Percentiles rank a stretch among this genome's conserved stretches.
Evolutionary conservation across 2,113 vertebrate species (phyloP).

Genomic region (Taurulus bubalis): DNA sequence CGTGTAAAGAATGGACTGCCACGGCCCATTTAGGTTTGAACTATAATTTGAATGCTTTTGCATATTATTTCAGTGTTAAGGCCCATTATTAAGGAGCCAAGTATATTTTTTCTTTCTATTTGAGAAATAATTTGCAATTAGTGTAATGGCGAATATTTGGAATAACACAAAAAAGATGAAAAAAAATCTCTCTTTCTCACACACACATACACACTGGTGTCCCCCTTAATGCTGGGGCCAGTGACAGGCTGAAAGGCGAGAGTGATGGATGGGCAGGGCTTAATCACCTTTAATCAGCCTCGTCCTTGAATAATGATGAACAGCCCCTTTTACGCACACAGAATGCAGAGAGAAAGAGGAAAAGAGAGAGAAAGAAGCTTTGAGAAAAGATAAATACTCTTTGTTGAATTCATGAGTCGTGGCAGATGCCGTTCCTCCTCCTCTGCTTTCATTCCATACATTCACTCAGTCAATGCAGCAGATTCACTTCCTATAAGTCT

Average conservation of each 20-base stretch:
- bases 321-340: slow-evolving; percentile 66
- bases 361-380: slow-evolving; percentile 38
- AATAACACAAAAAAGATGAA: slow-evolving; percentile 39
- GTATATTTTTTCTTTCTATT: slow-evolving; percentile 57
- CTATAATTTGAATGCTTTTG: slow-evolving; percentile 52
- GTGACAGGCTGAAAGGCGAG: slow-evolving; percentile 78
- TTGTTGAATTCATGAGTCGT: slow-evolving; percentile 68
- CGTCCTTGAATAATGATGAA: slow-evolving; percentile 82
- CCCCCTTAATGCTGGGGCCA: slow-evolving; percentile 60
- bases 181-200: slow-evolving; percentile 21
- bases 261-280: slow-evolving; percentile 81
- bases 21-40: slow-evolving; percentile 63
- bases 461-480: slow-evolving; percentile 40
- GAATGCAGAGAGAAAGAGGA: slow-evolving; percentile 51
- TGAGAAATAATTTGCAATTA: slow-evolving; percentile 69
- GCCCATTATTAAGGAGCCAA: slow-evolving; percentile 51
- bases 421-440: slow-evolving; percentile 70
- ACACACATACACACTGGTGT: slow-evolving; percentile 26
- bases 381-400: slow-evolving; percentile 60
- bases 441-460: slow-evolving; percentile 43
- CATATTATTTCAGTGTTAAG: slow-evolving; percentile 64
- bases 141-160: slow-evolving; percentile 51
- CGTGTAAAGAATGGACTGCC: slow-evolving; percentile 64
- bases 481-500: slow-evolving; percentile 13
- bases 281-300: slow-evolving; percentile 85